phyloP scores from a whole-genome alignment of 92 coral and sea anemone species.

The Epizoanthus scotinus region DNA sequence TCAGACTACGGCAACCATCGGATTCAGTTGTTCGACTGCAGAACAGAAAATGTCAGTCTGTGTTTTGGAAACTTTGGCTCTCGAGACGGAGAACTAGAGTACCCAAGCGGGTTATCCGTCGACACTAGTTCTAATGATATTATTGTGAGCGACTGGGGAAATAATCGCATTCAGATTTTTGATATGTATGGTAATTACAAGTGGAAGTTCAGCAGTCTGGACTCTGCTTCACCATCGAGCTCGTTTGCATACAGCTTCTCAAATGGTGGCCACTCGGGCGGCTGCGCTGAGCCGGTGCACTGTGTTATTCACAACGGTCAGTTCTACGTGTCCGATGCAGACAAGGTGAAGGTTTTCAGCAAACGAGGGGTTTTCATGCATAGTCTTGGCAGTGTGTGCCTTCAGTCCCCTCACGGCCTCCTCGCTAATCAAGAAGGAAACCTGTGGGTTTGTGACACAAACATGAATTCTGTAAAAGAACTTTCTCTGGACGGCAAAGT shows the following conservation, averaged over 20 bases:
- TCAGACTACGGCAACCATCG: constrained; percentile 40
- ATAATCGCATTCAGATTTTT: constrained; percentile 27
- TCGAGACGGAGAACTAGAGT: constrained; percentile 7
- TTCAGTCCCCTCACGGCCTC: too few relatives aligned
- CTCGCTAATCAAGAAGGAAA: too few relatives aligned
- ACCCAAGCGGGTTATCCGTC: constrained; percentile 18
- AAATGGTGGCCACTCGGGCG: background rate
- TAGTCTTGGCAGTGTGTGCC: background rate
- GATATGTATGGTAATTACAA: constrained; percentile 27
- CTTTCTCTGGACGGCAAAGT: constrained; percentile 15
- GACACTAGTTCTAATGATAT: constrained; percentile 10
- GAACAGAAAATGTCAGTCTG: constrained; percentile 13
- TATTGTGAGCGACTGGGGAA: constrained; percentile 39
- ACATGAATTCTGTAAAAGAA: background rate
- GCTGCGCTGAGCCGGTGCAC: constrained; percentile 1
- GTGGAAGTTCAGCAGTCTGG: constrained; percentile 24
- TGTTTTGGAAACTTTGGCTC: constrained; percentile 21
- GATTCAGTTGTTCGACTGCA: constrained; percentile 23
- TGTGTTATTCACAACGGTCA: background rate
- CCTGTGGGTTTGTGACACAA: constrained; percentile 24
- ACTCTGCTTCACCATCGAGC: too few relatives aligned
- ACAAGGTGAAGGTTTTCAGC: constrained; percentile 4
- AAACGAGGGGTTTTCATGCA: constrained; percentile 3
- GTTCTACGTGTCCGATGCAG: constrained; percentile 14
- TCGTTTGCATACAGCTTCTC: background rate